These are phyloP conservation scores for Drosophila santomea DNA, from an alignment of 1,140 invertebrate genomes.

Conservation along the genomic window DNA sequence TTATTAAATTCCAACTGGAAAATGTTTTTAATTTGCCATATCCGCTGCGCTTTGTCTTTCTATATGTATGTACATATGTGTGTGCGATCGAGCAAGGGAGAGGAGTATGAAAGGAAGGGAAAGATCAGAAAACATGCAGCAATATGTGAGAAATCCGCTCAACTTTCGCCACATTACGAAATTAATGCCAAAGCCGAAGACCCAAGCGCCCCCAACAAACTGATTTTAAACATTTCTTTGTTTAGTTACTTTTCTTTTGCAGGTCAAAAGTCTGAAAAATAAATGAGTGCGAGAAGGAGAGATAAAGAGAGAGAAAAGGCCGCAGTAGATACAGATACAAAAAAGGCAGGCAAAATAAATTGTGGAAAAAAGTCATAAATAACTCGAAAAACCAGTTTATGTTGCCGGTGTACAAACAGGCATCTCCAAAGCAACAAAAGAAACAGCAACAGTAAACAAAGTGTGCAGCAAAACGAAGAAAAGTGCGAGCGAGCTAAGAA, in stretches of 20 bases:
- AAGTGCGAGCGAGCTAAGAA: slow-evolving; percentile 64
- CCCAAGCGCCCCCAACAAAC: slow-evolving; percentile 38
- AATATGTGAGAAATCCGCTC: slow-evolving; percentile 35
- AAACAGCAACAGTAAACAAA: slow-evolving; percentile 63
- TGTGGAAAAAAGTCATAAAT: slow-evolving; percentile 80
- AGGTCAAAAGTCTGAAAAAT: slow-evolving; percentile 76
- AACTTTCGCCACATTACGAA: slow-evolving; percentile 81
- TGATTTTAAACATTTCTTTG: slow-evolving; percentile 24
- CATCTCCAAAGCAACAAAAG: slow-evolving; percentile 36
- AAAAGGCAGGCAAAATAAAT: slow-evolving; percentile 72
- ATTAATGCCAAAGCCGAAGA: slow-evolving; percentile 47
- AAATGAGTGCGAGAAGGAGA: slow-evolving; percentile 38
- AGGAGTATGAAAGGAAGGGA: slow-evolving; percentile 3
- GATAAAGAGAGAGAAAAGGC: slow-evolving; percentile 7
- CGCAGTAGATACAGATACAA: slow-evolving; percentile 58
- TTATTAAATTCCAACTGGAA: slow-evolving; percentile 59
- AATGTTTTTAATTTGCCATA: slow-evolving; percentile 71
- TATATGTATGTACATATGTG: slow-evolving; percentile 4
- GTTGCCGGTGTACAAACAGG: slow-evolving; percentile 79
- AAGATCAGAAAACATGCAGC: slow-evolving; percentile 47
- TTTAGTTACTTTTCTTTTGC: slow-evolving; percentile 54
- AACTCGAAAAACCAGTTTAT: slow-evolving; percentile 82
- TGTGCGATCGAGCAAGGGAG: slow-evolving; percentile 11
- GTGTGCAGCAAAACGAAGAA: slow-evolving; percentile 67
- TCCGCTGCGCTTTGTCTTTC: slow-evolving; percentile 61